Evolutionary conservation across 2,888 invertebrate genomes (phyloP), one percentile per base, ranked within the genome.

Genomic region (Brachypalpus laphriformis): DNA sequence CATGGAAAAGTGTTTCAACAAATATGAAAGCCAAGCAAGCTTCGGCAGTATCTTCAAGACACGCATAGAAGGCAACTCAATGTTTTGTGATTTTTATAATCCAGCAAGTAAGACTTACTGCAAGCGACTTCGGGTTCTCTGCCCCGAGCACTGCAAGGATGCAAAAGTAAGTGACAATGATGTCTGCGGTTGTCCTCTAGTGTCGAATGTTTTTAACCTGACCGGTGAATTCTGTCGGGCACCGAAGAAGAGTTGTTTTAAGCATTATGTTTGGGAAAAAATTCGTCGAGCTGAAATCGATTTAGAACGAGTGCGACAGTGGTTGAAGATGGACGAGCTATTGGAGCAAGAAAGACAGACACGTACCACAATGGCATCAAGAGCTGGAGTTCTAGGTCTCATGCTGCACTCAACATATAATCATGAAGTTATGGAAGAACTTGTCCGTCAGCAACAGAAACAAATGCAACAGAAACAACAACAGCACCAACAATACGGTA

Each of bases 61-160:
- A 0, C 94, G 97, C 72, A 98, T 99, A 88, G 98, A 98, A 91
- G 97, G 97, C 0, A 97, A 97, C 92, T 97, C 97, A 88, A 98
- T 99, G 96, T 99, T 99, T 92, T 99, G 99, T 91, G 99, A 99
- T 90, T 97, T 96, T 91, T 99, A 96, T 92, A 99, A 98, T 92
- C 94, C 96, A 0, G 93, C 94, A 3, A 97, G 96, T 89, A 95
- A 95, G 63, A 98, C 98, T 0, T 99, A 99, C 90, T 99, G 99
- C 92, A 99, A 99, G 92, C 93, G 99, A 68, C 92, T 99, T 75
- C 94, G 98, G 87, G 98, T 99, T 0, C 94, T 99, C 87, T 99
- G 99, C 90, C 99, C 99, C 0, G 99, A 99, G 90, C 99, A 99
- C 91, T 97, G 97, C 89, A 99, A 98, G 91, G 98, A 98, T 89